phyloP scores from a whole-genome alignment of 2,888 invertebrate species.

The Azorinus chamasolen region DNA sequence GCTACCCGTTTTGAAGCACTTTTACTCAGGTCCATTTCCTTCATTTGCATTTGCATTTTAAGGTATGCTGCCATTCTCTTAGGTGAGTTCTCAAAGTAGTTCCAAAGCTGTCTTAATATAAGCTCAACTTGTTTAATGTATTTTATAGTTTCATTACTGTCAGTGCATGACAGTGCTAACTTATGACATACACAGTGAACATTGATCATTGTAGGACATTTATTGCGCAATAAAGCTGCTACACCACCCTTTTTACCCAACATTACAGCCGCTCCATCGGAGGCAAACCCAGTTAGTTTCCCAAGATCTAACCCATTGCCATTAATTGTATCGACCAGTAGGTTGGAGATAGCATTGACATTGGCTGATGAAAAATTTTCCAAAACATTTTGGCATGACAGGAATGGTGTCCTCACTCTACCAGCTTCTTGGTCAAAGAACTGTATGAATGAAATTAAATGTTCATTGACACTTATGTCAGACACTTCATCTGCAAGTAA shows the following conservation, averaged over 20 bases:
- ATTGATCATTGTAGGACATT: conserved; percentile 34
- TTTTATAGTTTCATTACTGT: conserved; percentile 23
- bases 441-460: conserved; percentile 44
- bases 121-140: conserved; percentile 55
- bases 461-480: conserved; percentile 39
- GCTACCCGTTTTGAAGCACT: conserved; percentile 26
- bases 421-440: conserved; percentile 12
- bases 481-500: conserved; percentile 45
- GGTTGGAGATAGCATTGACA: conserved; percentile 30
- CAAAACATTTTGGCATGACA: conserved; percentile 36
- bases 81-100: conserved; percentile 61
- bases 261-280: conserved; percentile 55
- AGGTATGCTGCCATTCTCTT: conserved; percentile 53
- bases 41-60: conserved; percentile 46
- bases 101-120: conserved; percentile 48
- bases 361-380: conserved; percentile 18
- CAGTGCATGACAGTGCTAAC: conserved; percentile 56
- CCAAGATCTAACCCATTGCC: conserved; percentile 8
- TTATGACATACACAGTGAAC: conserved; percentile 62
- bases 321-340: conserved; percentile 9
- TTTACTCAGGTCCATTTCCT: conserved; percentile 13
- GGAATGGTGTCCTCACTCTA: conserved; percentile 25
- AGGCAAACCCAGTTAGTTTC: conserved; percentile 34
- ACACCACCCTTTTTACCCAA: conserved; percentile 38
- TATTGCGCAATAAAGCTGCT: conserved; percentile 32